Base-by-base conservation (phyloP, 2,797 vertebrate genomes). In the Phataginus tetradactyla region DNA sequence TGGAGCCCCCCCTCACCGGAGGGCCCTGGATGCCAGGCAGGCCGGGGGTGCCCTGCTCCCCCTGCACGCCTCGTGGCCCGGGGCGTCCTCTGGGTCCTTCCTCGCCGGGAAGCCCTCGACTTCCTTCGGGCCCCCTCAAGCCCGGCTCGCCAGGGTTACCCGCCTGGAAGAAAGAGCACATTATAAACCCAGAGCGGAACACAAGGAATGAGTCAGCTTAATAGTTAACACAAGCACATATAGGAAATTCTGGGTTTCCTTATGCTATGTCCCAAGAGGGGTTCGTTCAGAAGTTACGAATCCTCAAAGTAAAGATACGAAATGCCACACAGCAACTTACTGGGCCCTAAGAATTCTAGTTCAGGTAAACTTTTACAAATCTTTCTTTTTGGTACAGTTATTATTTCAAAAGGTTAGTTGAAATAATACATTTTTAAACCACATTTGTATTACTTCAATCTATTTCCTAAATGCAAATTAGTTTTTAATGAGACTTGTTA, bases 1-100 rank as follows among this genome's bases (percentile, higher is more conserved):
- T 25, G 39, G 45, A 42, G 21, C 7, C 53, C 15, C 63, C 99
- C 99, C 99, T 97, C 98, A 99, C 99, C 96, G 99, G 98, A 51
- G 99, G 99, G 21, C 99, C 99, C 98, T 99, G 99, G 1, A 99
- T 98, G 37, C 99, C 99, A 49, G 99, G 99, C 96, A 99, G 97
- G 74, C 99, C 99, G 0, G 99, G 99, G 61, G 96, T 96, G 53
- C 99, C 99, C 94, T 99, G 99, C 96, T 99, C 99, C 2, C 99
- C 99, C 97, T 99, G 99, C 99, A 99, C 98, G 27, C 99, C 99
- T 25, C 99, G 98, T 0, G 99, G 99, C 59, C 99, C 99, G 18
- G 99, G 98, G 6, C 99, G 98, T 29, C 99, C 99, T 25, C 98
- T 95, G 0, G 99, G 99, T 34, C 99, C 99, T 97, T 99, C 99